Base-by-base conservation (phyloP, 2,113 vertebrate species). In the Eurystomus gularis region DNA sequence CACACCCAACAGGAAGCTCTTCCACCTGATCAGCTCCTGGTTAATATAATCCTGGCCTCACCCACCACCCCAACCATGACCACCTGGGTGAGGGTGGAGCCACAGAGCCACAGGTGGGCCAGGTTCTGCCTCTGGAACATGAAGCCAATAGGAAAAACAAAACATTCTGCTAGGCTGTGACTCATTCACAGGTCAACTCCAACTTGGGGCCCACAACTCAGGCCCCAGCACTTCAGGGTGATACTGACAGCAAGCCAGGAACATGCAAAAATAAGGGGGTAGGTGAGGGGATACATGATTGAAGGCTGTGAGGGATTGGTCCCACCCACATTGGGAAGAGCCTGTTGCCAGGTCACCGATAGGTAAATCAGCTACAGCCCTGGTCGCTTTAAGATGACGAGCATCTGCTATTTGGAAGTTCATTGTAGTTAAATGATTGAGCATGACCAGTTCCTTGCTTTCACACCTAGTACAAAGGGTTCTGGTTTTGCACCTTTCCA, bases 211-310 rank as follows among this genome's bases (percentile, higher is more conserved):
- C n/a, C n/a, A n/a, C n/a, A n/a, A n/a, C n/a, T n/a, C n/a, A n/a
- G n/a, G n/a, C n/a, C n/a, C n/a, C n/a, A n/a, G n/a, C n/a, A n/a
- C n/a, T n/a, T n/a, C n/a, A n/a, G n/a, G n/a, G 3, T 1, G 1
- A 13, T 11, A 23, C 2, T 0, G 0, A 49, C 3, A 82, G 51
- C 1, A 4, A 69, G 35, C 49, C 7, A 82, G 18, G 39, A 52
- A 26, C 0, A 0, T 20, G 54, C 13, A 40, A 75, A 95, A 87
- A 18, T 6, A 51, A 72, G 44, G 23, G 14, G 19, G 2, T 19
- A 55, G 26, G 35, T 17, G 21, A 21, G 16, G 17, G 0, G 0
- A 33, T 29, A 29, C 13, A 4, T 11, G 15, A 64, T 35, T 84
- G 35, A 35, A 17, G 39, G 17, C 35, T 64, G 10, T 8, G 28